These are phyloP conservation scores for Morpho achilles DNA, from an alignment of 2,888 invertebrate genomes.

Conservation along the genomic window DNA sequence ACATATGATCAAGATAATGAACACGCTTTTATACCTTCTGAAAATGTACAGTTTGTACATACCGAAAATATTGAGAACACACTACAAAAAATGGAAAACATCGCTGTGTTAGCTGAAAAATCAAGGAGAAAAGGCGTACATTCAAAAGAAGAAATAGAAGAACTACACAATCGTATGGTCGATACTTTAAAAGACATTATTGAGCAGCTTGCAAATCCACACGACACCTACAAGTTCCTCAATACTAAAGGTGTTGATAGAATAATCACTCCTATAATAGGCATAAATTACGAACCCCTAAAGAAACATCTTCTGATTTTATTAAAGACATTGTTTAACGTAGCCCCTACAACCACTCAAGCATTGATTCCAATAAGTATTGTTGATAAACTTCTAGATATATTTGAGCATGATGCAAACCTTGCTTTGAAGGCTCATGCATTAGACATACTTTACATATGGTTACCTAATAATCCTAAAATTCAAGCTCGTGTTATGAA, in stretches of 20 bases:
- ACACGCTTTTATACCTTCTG: not conserved
- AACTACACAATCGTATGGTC: slow-evolving; percentile 37
- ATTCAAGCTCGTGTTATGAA: slow-evolving; percentile 60
- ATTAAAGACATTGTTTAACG: slow-evolving; percentile 44
- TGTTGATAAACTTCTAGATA: slow-evolving; percentile 49
- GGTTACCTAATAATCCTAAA: slow-evolving; percentile 57
- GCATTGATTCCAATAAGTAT: slow-evolving; percentile 42
- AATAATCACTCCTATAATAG: slow-evolving; percentile 40
- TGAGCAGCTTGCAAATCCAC: slow-evolving; percentile 36
- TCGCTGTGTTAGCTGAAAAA: slow-evolving; percentile 29
- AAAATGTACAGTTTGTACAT: not conserved
- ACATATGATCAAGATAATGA: slow-evolving; percentile 1
- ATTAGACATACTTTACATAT: slow-evolving; percentile 47
- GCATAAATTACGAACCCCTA: slow-evolving; percentile 34
- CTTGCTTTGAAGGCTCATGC: slow-evolving; percentile 47
- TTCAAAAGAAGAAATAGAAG: slow-evolving; percentile 34
- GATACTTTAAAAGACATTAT: slow-evolving; percentile 37
- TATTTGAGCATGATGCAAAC: slow-evolving; percentile 50
- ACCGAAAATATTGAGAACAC: slow-evolving; percentile 29
- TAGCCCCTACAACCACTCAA: slow-evolving; percentile 42
- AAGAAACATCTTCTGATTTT: slow-evolving; percentile 41
- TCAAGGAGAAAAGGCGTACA: slow-evolving; percentile 24
- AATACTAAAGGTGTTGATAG: slow-evolving; percentile 49
- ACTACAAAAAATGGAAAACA: slow-evolving; percentile 36
- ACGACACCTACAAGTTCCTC: slow-evolving; percentile 45